Evolutionary conservation across 2,888 invertebrate species (phyloP).

Genomic region (Endotricha flammealis): DNA sequence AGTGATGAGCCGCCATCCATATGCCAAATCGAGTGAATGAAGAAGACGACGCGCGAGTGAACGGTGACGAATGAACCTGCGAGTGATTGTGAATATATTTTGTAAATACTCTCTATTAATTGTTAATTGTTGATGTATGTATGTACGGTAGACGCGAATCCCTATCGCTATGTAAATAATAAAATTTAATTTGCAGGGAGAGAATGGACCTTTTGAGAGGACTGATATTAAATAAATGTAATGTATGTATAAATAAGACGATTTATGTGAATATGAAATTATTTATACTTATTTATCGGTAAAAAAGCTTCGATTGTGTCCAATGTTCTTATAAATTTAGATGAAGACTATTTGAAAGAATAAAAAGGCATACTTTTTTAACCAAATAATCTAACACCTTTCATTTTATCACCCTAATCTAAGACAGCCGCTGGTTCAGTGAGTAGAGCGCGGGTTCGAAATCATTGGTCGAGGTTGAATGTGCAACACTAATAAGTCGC

Average conservation of each 20-base stretch:
- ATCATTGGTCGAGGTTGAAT: no score
- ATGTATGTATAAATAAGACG: conserved; percentile 76
- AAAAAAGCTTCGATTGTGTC: conserved; percentile 78
- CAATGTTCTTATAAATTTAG: conserved; percentile 79
- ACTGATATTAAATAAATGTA: conserved; percentile 78
- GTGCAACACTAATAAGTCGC: no score
- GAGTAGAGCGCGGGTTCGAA: no score
- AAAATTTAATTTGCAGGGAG: conserved; percentile 77
- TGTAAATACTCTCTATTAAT: conserved; percentile 78
- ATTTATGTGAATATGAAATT: conserved; percentile 79
- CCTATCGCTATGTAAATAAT: conserved; percentile 78
- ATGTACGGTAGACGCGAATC: conserved; percentile 76
- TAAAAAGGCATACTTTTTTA: conserved; percentile 79
- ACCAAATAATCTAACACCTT: conserved; percentile 68
- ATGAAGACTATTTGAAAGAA: conserved; percentile 78
- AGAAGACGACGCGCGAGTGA: conserved; percentile 47
- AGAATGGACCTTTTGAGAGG: conserved; percentile 79
- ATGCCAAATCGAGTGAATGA: conserved; percentile 75
- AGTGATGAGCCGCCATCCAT: conserved; percentile 70
- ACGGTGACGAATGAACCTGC: conserved; percentile 56
- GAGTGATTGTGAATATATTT: conserved; percentile 68
- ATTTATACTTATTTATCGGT: conserved; percentile 79
- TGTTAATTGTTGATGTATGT: conserved; percentile 79
- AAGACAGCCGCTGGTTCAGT: no score
- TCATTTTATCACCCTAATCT: no score